These are phyloP conservation scores for Oplegnathus fasciatus DNA, from an alignment of 2,113 vertebrate species.

Conservation along the genomic window DNA sequence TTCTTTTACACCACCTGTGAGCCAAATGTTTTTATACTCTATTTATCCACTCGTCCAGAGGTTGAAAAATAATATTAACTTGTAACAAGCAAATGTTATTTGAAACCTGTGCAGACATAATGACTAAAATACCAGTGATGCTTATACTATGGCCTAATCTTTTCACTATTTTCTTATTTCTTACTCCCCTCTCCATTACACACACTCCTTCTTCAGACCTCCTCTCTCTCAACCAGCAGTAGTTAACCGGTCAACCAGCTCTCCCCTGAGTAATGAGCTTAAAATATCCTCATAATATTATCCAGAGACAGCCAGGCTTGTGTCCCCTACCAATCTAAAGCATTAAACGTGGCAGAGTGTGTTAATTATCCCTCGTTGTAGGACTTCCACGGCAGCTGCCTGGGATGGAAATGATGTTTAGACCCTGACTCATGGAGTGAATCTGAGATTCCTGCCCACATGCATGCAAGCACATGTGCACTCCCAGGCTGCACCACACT, in stretches of 20 bases:
- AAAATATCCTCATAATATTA: conserved; percentile 53
- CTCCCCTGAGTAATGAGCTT: conserved; percentile 43
- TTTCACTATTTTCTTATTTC: conserved; percentile 3
- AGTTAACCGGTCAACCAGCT: conserved; percentile 30
- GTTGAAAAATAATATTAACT: not conserved
- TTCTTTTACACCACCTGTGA: not conserved
- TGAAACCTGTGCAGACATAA: not conserved
- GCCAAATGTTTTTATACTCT: not conserved
- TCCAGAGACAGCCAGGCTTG: conserved; percentile 32
- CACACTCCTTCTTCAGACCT: conserved; percentile 4
- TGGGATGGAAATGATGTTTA: conserved; percentile 67
- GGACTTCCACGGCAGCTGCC: conserved; percentile 55
- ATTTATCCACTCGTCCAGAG: not conserved
- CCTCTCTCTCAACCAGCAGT: conserved; percentile 29
- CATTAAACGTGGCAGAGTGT: conserved; percentile 41
- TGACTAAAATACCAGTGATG: not conserved
- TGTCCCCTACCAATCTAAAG: conserved; percentile 35
- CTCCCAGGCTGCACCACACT: conserved; percentile 34
- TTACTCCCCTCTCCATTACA: not conserved
- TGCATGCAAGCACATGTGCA: conserved; percentile 53
- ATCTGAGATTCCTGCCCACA: conserved; percentile 61
- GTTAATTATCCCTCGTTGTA: conserved; percentile 67
- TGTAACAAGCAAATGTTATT: not conserved
- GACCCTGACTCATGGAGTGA: conserved; percentile 72
- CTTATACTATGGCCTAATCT: not conserved